Base-by-base conservation (phyloP, 2,797 vertebrate genomes). In the Spinus olivaceus region DNA sequence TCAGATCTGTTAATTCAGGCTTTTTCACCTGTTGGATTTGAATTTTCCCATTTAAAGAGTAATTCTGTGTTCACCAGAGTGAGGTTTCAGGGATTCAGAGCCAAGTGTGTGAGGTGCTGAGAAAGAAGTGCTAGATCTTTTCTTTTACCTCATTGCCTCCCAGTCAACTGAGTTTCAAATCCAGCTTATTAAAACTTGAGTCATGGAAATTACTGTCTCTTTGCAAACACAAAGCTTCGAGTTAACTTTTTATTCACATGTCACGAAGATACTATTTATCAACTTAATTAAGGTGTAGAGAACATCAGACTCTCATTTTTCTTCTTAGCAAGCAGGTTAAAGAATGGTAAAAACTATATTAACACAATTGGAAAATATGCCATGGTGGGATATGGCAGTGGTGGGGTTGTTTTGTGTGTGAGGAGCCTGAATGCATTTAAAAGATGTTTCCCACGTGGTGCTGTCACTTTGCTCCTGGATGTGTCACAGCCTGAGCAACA, bases 181-280 rank as follows among this genome's bases (percentile, higher is more conserved):
- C 49, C 2, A 5, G 44, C 86, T 93, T 51, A 81, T 79, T 60
- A 86, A 93, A 95, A 81, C 47, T 39, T 25, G 51, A 96, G 77
- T 84, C 73, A 51, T 65, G 60, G 66, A 90, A 86, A 94, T 94
- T 54, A 95, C 59, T 19, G 77, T 86, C 77, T 76, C 86, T 59
- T 74, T 2, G 2, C 56, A 82, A 95, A 80, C 67, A 77, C 60
- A 88, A 77, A 82, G 78, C 60, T 80, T 23, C 13, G 78, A 88
- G 73, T 56, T 79, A 88, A 83, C 70, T 35, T 84, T 61, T 14
- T 41, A 41, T 53, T 72, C 32, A 30, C 57, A 69, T 73, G 42
- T 78, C 67, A 85, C 24, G 33, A 56, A 85, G 65, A 77, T 60
- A 69, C 49, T 81, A 84, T 80, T 77, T 83, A 64, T 76, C 56